Base-by-base conservation (phyloP, 2,888 invertebrate genomes). In the Plutella xylostella region DNA sequence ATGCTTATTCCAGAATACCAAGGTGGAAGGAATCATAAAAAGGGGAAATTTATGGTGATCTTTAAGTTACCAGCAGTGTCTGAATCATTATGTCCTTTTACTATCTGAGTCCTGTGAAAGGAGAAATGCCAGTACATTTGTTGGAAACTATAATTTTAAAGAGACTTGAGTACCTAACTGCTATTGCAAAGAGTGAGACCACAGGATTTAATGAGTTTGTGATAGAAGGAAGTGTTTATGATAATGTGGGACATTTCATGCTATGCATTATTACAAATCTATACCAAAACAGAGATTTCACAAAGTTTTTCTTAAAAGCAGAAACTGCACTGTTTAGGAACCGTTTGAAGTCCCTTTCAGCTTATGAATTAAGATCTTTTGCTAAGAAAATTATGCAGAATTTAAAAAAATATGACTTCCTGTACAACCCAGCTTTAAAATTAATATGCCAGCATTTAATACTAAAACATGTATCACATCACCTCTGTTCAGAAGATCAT, bases 31-130 rank as follows among this genome's bases (percentile, higher is more conserved):
- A n/a, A n/a, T n/a, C n/a, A n/a, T n/a, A n/a, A n/a, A n/a, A n/a
- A n/a, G n/a, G n/a, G n/a, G n/a, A n/a, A n/a, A n/a, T n/a, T n/a
- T n/a, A n/a, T n/a, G n/a, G n/a, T n/a, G n/a, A n/a, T n/a, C n/a
- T n/a, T n/a, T n/a, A n/a, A n/a, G n/a, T n/a, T n/a, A n/a, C n/a
- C n/a, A n/a, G n/a, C n/a, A n/a, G n/a, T n/a, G n/a, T n/a, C n/a
- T n/a, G n/a, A n/a, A n/a, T n/a, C n/a, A n/a, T n/a, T 9, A 82
- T 79, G 80, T 77, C 77, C n/a, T 86, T 86, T 66, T 88, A 88
- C 61, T 88, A 89, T 61, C 71, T 88, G 51, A 71, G 72, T 46
- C 82, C 86, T 33, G 86, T 86, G 1, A 79, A 78, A 65, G 88
- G 88, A 31, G 65, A 83, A 45, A 67, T 86, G 51, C 77, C 82